Base-by-base conservation (phyloP, 2,888 invertebrate species). In the Melieria picta region DNA sequence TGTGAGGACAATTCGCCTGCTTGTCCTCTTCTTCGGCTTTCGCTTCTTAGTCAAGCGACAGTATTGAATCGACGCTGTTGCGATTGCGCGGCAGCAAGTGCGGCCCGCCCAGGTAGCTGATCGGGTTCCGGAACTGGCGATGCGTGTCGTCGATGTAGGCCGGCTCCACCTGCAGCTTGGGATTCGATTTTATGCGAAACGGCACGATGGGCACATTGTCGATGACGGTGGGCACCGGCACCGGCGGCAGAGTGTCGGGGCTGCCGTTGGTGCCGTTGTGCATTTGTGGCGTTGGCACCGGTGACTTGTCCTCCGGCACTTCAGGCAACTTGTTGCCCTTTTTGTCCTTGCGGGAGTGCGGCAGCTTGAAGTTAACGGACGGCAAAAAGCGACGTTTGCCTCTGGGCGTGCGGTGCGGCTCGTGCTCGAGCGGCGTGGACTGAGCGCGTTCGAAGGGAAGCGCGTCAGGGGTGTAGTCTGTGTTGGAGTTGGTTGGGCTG, bases 51-150 rank as follows among this genome's bases (percentile, higher is more conserved):
- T 93, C 92, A 82, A 93, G 83, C 42, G 92, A 93, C 77, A 92
- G 81, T 77, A 92, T 88, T 75, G 92, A 92, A 83, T 92, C 92
- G 80, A 91, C 88, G 82, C 92, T 92, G 79, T 88, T 89, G 80
- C 89, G 87, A 79, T 88, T 88, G 78, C 84, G 86, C 60, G 88
- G 80, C 75, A 85, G 83, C 76, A 91, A 82, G 77, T 88, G 86
- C 11, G 91, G 91, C 70, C 91, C 92, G 74, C 92, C 92, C 78
- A 93, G 86, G 84, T 92, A 92, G 84, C 91, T 92, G 79, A 92
- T 88, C 61, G 92, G 92, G 87, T 92, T 92, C 73, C 87, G 89
- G 83, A 90, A 92, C 76, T 86, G 84, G 9, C 87, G 81, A 80
- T 83, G 88, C 72, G 88, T 84, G 65, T 89, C 89, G 73, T 89